phyloP scores from a whole-genome alignment of 2,797 vertebrate genomes.

The Hippoglossus hippoglossus region DNA sequence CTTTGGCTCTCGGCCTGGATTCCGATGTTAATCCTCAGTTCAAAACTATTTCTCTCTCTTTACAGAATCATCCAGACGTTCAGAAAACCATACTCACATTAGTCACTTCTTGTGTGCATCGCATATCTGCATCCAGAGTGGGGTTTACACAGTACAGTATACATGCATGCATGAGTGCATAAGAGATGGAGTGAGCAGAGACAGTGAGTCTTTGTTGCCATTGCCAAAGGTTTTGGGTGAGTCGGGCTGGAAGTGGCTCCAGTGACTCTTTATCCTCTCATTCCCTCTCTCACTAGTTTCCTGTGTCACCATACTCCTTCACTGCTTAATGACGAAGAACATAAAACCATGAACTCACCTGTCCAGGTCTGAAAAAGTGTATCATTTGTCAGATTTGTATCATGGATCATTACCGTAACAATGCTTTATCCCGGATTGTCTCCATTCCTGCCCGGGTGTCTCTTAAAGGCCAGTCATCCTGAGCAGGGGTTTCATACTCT shows the following conservation, averaged over 20 bases:
- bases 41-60: background rate
- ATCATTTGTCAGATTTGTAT: too few relatives aligned
- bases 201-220: slow-evolving; percentile 74
- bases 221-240: slow-evolving; percentile 61
- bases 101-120: background rate
- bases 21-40: background rate
- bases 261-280: slow-evolving; percentile 53
- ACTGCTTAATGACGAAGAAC: background rate
- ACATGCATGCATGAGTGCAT: slow-evolving; percentile 24
- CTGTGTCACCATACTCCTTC: slow-evolving; percentile 15
- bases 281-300: slow-evolving; percentile 35
- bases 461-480: background rate
- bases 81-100: background rate
- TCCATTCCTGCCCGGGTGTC: background rate
- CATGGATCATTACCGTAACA: background rate
- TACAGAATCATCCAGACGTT: background rate
- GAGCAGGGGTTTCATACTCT: background rate
- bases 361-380: too few relatives aligned
- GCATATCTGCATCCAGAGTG: background rate
- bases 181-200: slow-evolving; percentile 32
- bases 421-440: background rate
- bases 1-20: background rate
- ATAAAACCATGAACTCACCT: background rate
- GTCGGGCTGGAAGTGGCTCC: slow-evolving; percentile 51
- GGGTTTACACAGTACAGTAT: slow-evolving; percentile 29